These are phyloP conservation scores for Rhagonycha lutea DNA, from an alignment of 2,888 invertebrate genomes.

Conservation along the genomic window DNA sequence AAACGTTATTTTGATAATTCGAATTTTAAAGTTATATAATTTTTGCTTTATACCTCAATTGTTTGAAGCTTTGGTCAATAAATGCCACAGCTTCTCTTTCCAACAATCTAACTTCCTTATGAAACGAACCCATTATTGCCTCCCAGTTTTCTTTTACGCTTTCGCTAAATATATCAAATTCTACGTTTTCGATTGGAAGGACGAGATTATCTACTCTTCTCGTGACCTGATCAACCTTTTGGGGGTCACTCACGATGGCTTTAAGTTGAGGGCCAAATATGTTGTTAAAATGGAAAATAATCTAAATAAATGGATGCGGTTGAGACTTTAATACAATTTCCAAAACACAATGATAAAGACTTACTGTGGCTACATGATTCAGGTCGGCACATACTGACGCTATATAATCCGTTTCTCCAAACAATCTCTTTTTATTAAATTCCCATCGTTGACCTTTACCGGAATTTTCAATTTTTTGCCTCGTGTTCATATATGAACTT, in stretches of 20 bases:
- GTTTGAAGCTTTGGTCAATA: constrained; percentile 84
- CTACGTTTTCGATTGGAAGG: constrained; percentile 73
- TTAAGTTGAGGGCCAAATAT: constrained; percentile 87
- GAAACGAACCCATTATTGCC: constrained; percentile 76
- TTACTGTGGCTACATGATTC: constrained; percentile 75
- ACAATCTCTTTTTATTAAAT: constrained; percentile 81
- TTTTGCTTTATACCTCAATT: constrained; percentile 60
- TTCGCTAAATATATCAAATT: constrained; percentile 81
- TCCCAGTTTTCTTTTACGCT: constrained; percentile 87
- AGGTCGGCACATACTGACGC: constrained; percentile 79
- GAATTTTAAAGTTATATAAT: neutral
- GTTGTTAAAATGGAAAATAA: constrained; percentile 85
- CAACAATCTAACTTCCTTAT: constrained; percentile 71
- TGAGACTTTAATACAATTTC: neutral
- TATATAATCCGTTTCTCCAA: constrained; percentile 85
- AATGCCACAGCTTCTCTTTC: constrained; percentile 84
- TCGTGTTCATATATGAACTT: constrained; percentile 72
- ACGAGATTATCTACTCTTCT: constrained; percentile 79
- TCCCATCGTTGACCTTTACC: constrained; percentile 91
- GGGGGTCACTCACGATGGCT: constrained; percentile 84
- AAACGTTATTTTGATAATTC: neutral
- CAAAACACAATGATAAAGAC: neutral
- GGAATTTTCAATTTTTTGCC: constrained; percentile 83
- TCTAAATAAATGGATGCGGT: constrained; percentile 53
- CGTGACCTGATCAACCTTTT: constrained; percentile 82